phyloP scores from a whole-genome alignment of 2,113 vertebrate genomes.

The Meriones unguiculatus region DNA sequence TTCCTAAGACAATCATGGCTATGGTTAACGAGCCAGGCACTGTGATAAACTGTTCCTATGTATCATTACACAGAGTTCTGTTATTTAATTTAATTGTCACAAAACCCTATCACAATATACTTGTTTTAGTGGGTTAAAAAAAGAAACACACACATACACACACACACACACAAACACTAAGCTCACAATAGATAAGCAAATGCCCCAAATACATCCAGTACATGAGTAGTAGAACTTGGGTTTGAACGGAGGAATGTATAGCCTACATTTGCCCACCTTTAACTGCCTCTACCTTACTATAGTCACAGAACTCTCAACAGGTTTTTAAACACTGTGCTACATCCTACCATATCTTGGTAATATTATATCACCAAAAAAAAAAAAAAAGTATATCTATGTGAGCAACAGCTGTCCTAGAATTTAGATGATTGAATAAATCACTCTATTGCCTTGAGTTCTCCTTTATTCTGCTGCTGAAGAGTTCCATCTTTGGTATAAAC shows the following conservation, averaged over 20 bases:
- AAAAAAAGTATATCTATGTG: neutral
- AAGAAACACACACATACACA: neutral
- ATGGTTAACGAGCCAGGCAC: neutral
- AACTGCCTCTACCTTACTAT: neutral
- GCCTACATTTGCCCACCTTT: neutral
- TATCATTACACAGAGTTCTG: neutral
- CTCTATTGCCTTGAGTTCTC: neutral
- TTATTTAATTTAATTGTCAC: neutral
- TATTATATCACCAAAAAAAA: neutral
- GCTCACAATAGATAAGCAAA: neutral
- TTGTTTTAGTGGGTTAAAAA: slow-evolving; percentile 17
- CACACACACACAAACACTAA: neutral
- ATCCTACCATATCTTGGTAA: neutral
- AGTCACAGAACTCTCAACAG: neutral
- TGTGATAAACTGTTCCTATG: neutral
- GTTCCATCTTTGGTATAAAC: neutral
- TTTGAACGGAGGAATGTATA: neutral
- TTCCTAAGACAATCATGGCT: neutral
- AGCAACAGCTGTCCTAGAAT: neutral
- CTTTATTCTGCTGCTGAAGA: neutral
- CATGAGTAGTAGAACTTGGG: neutral
- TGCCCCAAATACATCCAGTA: neutral
- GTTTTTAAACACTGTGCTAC: neutral
- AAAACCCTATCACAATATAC: neutral
- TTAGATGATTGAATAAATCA: neutral